Base-by-base conservation (phyloP, 2,797 vertebrate species). In the Eupleurogrammus muticus region DNA sequence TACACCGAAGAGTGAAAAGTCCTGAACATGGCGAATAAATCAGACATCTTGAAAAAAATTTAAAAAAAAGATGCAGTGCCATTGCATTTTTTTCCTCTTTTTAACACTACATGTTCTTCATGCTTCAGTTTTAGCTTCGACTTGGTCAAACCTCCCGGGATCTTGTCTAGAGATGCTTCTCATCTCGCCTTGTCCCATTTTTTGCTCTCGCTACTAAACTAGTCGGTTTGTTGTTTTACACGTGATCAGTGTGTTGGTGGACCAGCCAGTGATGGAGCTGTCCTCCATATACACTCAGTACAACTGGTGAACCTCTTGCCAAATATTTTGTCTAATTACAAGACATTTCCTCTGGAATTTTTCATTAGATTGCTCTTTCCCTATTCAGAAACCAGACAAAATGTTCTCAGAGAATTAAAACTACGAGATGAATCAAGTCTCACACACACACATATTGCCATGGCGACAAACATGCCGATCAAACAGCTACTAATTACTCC, bases 401-500 rank as follows among this genome's bases (percentile, higher is more conserved):
- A 28, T n/a, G 54, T 55, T 73, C 32, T 38, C 23, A 38, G 21
- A 65, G 47, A 73, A 66, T 50, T 32, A 72, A 24, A 51, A 63
- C 65, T 42, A 77, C 68, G 24, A 64, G 28, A 83, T 58, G 17
- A 64, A 66, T 52, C 32, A 46, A 0, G 9, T 36, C 62, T 50
- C 38, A 47, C n/a, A 65, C 40, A 32, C 62, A 51, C 38, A 47
- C n/a, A 65, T 35, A 32, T 23, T 58, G 38, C 14, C 38, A 5
- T 16, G 38, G 38, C 14, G 38, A 42, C 60, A 61, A 44, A 40
- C 42, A n/a, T 38, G 60, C 66, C 54, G 38, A 24, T 63, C 53
- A 65, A 67, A 73, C 36, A 19, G 28, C 57, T 52, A 75, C 67
- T 83, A 79, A 88, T 84, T 84, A 70, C 66, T 54, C 60, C 58